Evolutionary conservation across 2,797 vertebrate species (phyloP).

Genomic region (Graptemys geographica): DNA sequence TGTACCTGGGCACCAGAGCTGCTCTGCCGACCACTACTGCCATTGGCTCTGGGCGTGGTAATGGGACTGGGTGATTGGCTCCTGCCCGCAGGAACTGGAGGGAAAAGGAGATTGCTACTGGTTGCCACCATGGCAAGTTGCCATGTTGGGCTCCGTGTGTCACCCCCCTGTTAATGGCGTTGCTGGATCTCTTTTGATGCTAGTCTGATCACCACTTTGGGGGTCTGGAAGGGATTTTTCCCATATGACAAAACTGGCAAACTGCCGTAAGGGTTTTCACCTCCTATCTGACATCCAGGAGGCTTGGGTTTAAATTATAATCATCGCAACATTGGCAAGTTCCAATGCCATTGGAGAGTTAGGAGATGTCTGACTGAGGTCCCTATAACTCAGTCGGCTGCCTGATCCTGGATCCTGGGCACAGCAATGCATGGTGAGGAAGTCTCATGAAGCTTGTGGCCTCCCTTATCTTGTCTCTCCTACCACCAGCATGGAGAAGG

Average conservation of each 20-base stretch:
- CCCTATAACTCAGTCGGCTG: neutral
- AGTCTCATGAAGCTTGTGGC: no score
- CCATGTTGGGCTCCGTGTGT: neutral
- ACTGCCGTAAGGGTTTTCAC: no score
- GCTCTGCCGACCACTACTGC: neutral
- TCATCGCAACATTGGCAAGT: no score
- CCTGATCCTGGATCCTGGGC: neutral
- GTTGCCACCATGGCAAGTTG: neutral
- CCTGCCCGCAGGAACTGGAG: neutral
- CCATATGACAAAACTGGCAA: no score
- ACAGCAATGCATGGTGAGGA: neutral
- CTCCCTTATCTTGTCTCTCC: neutral
- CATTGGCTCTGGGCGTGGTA: accelerated
- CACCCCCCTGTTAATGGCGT: slow-evolving; percentile 27
- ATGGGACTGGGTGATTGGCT: neutral
- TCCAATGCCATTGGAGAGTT: neutral
- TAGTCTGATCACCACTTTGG: no score
- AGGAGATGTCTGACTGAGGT: neutral
- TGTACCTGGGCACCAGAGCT: neutral
- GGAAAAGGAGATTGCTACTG: neutral
- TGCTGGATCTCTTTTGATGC: neutral
- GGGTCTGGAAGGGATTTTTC: no score
- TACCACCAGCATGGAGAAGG: neutral
- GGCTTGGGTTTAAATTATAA: no score
- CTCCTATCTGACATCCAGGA: no score